Percentiles rank a stretch among this genome's conserved stretches.
Conservation (phyloP, 2,113 vertebrate species). For the Synchiropus splendidus region DNA sequence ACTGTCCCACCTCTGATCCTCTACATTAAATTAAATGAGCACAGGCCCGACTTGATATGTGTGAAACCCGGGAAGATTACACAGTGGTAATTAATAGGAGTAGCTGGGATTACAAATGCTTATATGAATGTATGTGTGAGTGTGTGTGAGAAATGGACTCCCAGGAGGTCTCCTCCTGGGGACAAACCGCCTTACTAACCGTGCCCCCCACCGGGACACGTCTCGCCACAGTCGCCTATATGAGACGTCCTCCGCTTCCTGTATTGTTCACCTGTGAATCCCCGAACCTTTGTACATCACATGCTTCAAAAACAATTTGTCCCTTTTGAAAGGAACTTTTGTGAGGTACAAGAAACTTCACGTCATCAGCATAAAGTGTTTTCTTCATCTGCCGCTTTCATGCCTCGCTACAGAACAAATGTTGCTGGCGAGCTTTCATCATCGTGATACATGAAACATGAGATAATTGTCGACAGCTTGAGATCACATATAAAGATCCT, state of each 20-base stretch:
- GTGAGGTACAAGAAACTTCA: slow-evolving; percentile 6
- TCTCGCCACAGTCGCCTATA: slow-evolving; percentile 23
- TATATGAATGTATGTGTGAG: no score
- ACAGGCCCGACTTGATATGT: slow-evolving; percentile 31
- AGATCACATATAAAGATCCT: slow-evolving; percentile 17
- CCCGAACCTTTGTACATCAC: slow-evolving; percentile 4
- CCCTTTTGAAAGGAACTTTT: slow-evolving; percentile 6
- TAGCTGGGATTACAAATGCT: slow-evolving; percentile 49
- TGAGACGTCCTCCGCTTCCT: slow-evolving; percentile 25
- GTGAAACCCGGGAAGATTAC: slow-evolving; percentile 53
- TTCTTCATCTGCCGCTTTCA: slow-evolving; percentile 14
- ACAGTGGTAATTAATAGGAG: slow-evolving; percentile 61
- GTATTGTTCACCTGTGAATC: slow-evolving; percentile 1
- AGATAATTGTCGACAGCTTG: slow-evolving; percentile 20
- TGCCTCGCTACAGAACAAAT: slow-evolving; percentile 16
- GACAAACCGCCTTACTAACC: slow-evolving; percentile 37
- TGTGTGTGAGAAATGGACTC: no score
- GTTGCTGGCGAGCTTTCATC: slow-evolving; percentile 26
- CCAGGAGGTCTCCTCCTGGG: slow-evolving; percentile 25
- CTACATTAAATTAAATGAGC: slow-evolving; percentile 52
- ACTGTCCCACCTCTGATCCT: no score
- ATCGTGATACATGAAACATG: neutral
- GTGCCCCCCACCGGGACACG: slow-evolving; percentile 34
- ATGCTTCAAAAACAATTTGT: slow-evolving; percentile 2
- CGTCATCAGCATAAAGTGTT: slow-evolving; percentile 8